Percentiles rank a stretch among this genome's conserved stretches.
Conservation (phyloP, 1,140 invertebrate species). For the Lordiphosa clarofinis region DNA sequence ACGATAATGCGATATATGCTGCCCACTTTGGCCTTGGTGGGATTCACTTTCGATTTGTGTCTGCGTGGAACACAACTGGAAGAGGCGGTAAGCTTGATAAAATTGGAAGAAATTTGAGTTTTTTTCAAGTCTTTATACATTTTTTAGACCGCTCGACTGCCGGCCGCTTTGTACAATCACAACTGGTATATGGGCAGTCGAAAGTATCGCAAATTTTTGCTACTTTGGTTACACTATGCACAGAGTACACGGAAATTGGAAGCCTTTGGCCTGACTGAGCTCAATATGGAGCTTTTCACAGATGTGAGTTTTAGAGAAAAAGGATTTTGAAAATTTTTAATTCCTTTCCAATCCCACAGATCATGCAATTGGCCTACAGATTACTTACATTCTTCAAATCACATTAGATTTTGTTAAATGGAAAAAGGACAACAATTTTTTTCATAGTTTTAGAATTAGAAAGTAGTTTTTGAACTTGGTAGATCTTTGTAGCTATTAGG, state of each 20-base stretch:
- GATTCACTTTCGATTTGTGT: slow-evolving; percentile 47
- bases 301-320: too few species aligned
- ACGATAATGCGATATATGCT: slow-evolving; percentile 18
- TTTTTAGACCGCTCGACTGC: slow-evolving; percentile 25
- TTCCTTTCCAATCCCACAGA: slow-evolving; percentile 5
- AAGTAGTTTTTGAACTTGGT: too few species aligned
- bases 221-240: slow-evolving; percentile 44
- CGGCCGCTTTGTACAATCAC: slow-evolving; percentile 24
- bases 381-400: slow-evolving; percentile 62
- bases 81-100: slow-evolving; percentile 29
- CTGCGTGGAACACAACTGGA: slow-evolving; percentile 45
- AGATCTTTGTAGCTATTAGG: too few species aligned
- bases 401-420: slow-evolving; percentile 4
- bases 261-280: slow-evolving; percentile 39
- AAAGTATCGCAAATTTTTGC: slow-evolving; percentile 35
- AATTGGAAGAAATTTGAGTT: background rate
- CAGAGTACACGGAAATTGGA: slow-evolving; percentile 25
- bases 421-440: too few species aligned
- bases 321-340: too few species aligned
- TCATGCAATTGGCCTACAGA: slow-evolving; percentile 53
- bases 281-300: slow-evolving; percentile 41
- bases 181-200: slow-evolving; percentile 37
- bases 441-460: too few species aligned
- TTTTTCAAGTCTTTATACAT: too few species aligned
- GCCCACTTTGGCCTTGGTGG: slow-evolving; percentile 17